phyloP scores from a whole-genome alignment of 2,113 vertebrate genomes.

The Esox niger region DNA sequence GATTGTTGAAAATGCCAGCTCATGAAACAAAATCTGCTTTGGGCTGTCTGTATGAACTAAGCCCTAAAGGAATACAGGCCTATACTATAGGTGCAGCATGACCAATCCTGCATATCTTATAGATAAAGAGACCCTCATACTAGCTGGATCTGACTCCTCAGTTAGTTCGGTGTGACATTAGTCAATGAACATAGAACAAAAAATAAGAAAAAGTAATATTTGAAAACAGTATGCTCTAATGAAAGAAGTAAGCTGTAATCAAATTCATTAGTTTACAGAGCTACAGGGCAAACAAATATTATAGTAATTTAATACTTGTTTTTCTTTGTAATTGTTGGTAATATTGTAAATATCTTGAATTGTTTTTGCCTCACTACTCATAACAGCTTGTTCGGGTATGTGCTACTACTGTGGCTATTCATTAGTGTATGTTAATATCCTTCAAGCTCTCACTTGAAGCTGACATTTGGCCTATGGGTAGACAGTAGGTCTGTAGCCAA shows the following conservation, averaged over 20 bases:
- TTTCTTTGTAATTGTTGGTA: neutral
- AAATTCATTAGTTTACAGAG: no score
- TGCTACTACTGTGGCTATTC: conserved; percentile 15
- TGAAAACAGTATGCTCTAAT: no score
- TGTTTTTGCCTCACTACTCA: neutral
- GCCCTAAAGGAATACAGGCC: neutral
- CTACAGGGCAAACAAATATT: neutral
- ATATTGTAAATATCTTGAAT: neutral
- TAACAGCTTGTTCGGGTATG: conserved; percentile 21
- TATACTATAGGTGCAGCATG: conserved; percentile 54
- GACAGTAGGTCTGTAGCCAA: conserved; percentile 41
- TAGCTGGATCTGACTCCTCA: neutral
- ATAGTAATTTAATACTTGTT: neutral
- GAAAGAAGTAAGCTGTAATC: no score
- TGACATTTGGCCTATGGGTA: conserved; percentile 53
- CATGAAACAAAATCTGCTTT: no score
- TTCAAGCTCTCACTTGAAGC: conserved; percentile 22
- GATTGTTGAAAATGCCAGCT: no score
- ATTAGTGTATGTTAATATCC: conserved; percentile 47
- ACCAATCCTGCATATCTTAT: conserved; percentile 5
- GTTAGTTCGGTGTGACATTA: no score
- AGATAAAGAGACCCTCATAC: neutral
- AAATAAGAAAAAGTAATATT: no score
- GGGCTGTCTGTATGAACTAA: no score
- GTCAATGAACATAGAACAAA: no score